Base-by-base conservation (phyloP, 1,140 invertebrate genomes). In the Drosophila pruinosa region DNA sequence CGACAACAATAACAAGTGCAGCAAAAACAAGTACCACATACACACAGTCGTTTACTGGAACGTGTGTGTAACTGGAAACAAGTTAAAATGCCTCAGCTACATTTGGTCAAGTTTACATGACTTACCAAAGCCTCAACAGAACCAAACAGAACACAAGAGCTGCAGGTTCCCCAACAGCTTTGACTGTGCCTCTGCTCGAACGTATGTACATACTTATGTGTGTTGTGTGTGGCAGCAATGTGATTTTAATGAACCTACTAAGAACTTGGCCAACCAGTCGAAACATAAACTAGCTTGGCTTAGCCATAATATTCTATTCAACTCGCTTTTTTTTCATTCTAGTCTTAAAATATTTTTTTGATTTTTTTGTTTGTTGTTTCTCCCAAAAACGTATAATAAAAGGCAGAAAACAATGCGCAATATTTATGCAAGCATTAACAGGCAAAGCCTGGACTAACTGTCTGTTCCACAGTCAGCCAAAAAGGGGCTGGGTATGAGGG, bases 181-280 rank as follows among this genome's bases (percentile, higher is more conserved):
- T 28, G 31, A 10, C 14, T 47, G 4, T 47, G 19, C 19, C 21
- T 45, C 21, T 14, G 41, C 22, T 26, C n/a, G 19, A 4, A 10
- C 22, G 31, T 53, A 19, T 38, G 31, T 54, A 19, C 39, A 34
- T 24, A 21, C 24, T 4, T 38, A 6, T 39, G 52, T 54, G 52
- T 12, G 39, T 17, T 24, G 43, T 21, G 7, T 47, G 34, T 19
- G 64, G 56, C 39, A 41, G 72, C 72, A 57, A 76, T 86, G 78
- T 75, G 69, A 86, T 81, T 86, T 86, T 86, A 86, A 86, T 86
- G 82, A 86, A 86, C 61, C 77, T 72, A 81, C 81, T 85, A 74
- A 85, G 78, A 77, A 65, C 80, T 75, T 64, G 62, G 77, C 62
- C 73, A 72, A 39, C 54, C 70, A 76, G 75, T 67, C 72, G 67